Base-by-base conservation (phyloP, 1,140 invertebrate genomes). In the Oedothorax gibbosus region DNA sequence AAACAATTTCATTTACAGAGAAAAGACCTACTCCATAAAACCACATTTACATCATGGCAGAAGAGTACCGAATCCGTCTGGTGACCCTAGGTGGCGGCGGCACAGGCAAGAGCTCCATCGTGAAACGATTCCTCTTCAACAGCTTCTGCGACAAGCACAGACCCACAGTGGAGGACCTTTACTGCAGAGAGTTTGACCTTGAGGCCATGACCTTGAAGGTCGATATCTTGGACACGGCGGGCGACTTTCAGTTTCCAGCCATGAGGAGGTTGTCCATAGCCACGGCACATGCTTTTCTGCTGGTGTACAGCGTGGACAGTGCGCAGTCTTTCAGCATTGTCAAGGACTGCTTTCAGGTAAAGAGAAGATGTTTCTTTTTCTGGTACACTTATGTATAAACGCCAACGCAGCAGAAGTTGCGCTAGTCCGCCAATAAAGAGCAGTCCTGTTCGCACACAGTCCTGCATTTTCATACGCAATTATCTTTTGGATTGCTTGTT, bases 101-200 rank as follows among this genome's bases (percentile, higher is more conserved):
- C 15, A 95, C 96, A 15, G 96, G 96, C 7, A 97, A 97, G 90
- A 96, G 94, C 88, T 94, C 94, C 87, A 95, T 98, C 87, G 92
- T 97, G 60, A 95, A 95, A 87, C 91, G 96, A 72, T 95, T 97
- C 88, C 92, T 98, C n/a, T 95, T 94, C 88, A 95, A 96, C 88
- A 94, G 93, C 10, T 98, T 95, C 89, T 92, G 92, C 14, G 94
- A 96, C 87, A 95, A 95, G 88, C 97, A 98, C 89, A 92, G 94
- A 86, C 94, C 95, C 85, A 98, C 96, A 1, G 95, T 98, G 5
- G 96, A 98, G 89, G 96, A 98, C 89, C 91, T 97, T 3, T 96
- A 96, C 89, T 96, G 94, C 88, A 92, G 95, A 71, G 95, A 97
- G 90, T 98, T 95, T 89, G 93, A 95, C 87, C 91, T 97, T 53